Evolutionary conservation across 2,888 invertebrate species (phyloP).

Genomic region (Cheilosia variabilis): DNA sequence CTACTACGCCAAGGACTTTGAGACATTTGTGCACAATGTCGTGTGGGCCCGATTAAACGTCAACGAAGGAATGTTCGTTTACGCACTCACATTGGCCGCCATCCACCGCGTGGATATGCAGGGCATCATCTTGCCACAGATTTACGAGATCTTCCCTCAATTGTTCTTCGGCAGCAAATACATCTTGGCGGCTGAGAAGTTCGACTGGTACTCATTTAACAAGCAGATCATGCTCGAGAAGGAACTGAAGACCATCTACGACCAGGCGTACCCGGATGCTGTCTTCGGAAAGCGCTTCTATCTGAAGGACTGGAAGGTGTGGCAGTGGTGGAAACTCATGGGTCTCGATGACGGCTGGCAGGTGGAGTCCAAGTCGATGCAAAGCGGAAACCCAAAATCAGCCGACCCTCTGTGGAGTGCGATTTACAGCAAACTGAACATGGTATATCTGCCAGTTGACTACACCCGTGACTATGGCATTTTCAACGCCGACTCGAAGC

Average conservation of each 20-base stretch:
- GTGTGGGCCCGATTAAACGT: constrained; percentile 86
- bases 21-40: constrained; percentile 88
- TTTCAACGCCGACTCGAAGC: constrained; percentile 85
- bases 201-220: constrained; percentile 78
- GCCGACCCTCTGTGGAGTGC: constrained; percentile 77
- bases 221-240: constrained; percentile 81
- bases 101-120: constrained; percentile 85
- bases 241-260: constrained; percentile 83
- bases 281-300: constrained; percentile 66
- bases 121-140: constrained; percentile 86
- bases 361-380: constrained; percentile 77
- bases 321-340: constrained; percentile 82
- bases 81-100: constrained; percentile 86
- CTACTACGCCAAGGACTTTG: constrained; percentile 87
- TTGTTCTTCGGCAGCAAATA: constrained; percentile 86
- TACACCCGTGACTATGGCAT: constrained; percentile 85
- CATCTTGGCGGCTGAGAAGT: constrained; percentile 81
- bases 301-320: constrained; percentile 80
- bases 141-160: constrained; percentile 87
- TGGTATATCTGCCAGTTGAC: constrained; percentile 84
- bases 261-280: constrained; percentile 76
- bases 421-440: constrained; percentile 79
- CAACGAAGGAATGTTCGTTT: constrained; percentile 86
- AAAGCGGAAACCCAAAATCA: constrained; percentile 68
- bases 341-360: constrained; percentile 80